Percentiles rank a stretch among this genome's conserved stretches.
These are phyloP conservation scores for Acanthosepion esculentum DNA, from an alignment of 2,888 invertebrate genomes.

Conservation along the genomic window DNA sequence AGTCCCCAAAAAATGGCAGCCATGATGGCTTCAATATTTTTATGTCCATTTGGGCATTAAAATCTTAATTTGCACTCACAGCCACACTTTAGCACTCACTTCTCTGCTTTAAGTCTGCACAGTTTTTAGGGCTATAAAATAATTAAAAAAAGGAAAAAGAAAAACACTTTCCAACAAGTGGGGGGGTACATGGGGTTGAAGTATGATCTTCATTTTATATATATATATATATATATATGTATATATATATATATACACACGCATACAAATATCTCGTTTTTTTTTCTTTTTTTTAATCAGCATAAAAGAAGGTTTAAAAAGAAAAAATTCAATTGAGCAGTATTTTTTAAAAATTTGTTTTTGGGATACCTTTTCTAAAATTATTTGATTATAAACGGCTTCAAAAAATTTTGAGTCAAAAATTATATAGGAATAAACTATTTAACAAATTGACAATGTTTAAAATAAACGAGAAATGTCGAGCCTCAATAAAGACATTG, in stretches of 20 bases:
- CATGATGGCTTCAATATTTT: background rate
- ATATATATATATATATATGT: background rate
- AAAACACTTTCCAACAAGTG: background rate
- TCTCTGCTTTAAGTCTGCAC: background rate
- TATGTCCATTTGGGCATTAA: background rate
- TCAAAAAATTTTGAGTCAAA: background rate
- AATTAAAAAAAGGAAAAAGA: background rate
- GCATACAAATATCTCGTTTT: too few relatives aligned
- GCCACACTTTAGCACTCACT: too few relatives aligned
- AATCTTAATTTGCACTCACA: background rate
- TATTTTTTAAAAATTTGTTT: slow-evolving; percentile 19
- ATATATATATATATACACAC: background rate
- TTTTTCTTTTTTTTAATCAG: background rate
- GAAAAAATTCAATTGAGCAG: slow-evolving; percentile 1
- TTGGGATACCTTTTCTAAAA: background rate
- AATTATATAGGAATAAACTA: background rate
- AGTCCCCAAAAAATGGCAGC: background rate
- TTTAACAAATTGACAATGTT: background rate
- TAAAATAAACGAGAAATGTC: slow-evolving; percentile 33
- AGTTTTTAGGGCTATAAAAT: background rate
- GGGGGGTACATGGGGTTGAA: background rate
- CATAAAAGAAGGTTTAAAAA: background rate
- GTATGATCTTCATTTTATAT: background rate
- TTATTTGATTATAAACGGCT: too few relatives aligned
- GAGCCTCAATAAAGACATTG: slow-evolving; percentile 33